Conservation (phyloP, 2,797 vertebrate species). For the Enoplosus armatus region DNA sequence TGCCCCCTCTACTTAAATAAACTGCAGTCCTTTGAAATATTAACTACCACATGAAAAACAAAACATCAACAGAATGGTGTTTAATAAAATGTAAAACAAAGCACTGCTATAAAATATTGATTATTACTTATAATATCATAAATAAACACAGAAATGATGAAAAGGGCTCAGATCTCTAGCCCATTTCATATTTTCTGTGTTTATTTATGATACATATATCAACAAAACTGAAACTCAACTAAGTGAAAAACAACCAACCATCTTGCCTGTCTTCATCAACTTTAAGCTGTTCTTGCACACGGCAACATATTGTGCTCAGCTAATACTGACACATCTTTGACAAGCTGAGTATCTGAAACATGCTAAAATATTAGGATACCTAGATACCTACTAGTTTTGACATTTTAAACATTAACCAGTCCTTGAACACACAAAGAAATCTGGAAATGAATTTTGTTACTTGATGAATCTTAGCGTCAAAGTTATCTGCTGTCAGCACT, state of each 20-base stretch:
- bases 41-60: background rate
- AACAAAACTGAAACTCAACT: no score
- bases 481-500: background rate
- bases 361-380: background rate
- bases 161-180: background rate
- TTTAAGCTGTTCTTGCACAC: background rate
- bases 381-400: background rate
- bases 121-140: background rate
- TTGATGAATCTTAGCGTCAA: background rate
- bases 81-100: background rate
- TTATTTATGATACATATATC: no score
- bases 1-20: constrained; percentile 10
- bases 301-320: background rate
- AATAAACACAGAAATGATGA: background rate
- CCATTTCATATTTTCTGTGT: no score
- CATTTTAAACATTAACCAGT: background rate
- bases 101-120: background rate
- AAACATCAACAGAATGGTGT: background rate
- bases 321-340: constrained; percentile 4
- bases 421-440: background rate
- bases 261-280: background rate
- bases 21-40: constrained; percentile 11
- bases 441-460: background rate
- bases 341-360: background rate
- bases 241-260: background rate